A percentile compares a stretch with the other conserved stretches of the same genome.
Evolutionary conservation across 2,888 invertebrate genomes (phyloP).

Genomic region (Cynaeus angustus): DNA sequence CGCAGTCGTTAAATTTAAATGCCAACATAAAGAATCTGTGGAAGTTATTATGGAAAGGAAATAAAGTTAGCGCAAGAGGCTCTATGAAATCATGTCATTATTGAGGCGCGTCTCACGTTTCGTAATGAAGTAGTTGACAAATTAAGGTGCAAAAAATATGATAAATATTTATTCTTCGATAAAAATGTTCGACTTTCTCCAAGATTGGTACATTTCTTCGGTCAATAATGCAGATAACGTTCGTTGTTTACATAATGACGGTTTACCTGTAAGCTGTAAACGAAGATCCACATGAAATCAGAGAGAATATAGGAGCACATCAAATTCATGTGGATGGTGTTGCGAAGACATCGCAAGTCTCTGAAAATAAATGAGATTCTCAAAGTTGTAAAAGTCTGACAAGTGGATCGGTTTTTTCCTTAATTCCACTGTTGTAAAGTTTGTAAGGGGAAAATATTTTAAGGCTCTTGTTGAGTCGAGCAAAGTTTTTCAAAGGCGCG

Average conservation of each 20-base stretch:
- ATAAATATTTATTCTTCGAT: slow-evolving; percentile 40
- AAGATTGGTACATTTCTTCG: slow-evolving; percentile 23
- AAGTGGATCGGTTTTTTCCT: slow-evolving; percentile 46
- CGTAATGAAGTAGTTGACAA: slow-evolving; percentile 12
- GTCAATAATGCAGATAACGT: slow-evolving; percentile 28
- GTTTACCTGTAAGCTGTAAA: slow-evolving; percentile 81
- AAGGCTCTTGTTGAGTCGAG: slow-evolving; percentile 11
- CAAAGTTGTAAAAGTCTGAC: slow-evolving; percentile 23
- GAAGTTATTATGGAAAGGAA: slow-evolving; percentile 29
- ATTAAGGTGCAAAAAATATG: slow-evolving; percentile 26
- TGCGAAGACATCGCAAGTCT: slow-evolving; percentile 90
- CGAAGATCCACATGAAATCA: slow-evolving; percentile 90
- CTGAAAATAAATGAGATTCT: slow-evolving; percentile 74
- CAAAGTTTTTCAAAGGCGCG: slow-evolving; percentile 8
- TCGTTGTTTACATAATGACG: slow-evolving; percentile 22
- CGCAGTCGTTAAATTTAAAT: slow-evolving; percentile 31
- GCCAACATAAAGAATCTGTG: slow-evolving; percentile 26
- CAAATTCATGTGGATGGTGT: slow-evolving; percentile 94
- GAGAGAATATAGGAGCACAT: slow-evolving; percentile 93
- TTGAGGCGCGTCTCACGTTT: neutral
- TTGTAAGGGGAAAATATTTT: slow-evolving; percentile 25
- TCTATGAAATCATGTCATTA: neutral
- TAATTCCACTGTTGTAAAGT: slow-evolving; percentile 47
- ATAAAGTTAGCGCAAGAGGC: slow-evolving; percentile 10
- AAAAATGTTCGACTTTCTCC: slow-evolving; percentile 10